Percentiles rank a stretch among this genome's conserved stretches.
Evolutionary conservation across 2,113 vertebrate species (phyloP).

Genomic region (Corythornis cristatus): DNA sequence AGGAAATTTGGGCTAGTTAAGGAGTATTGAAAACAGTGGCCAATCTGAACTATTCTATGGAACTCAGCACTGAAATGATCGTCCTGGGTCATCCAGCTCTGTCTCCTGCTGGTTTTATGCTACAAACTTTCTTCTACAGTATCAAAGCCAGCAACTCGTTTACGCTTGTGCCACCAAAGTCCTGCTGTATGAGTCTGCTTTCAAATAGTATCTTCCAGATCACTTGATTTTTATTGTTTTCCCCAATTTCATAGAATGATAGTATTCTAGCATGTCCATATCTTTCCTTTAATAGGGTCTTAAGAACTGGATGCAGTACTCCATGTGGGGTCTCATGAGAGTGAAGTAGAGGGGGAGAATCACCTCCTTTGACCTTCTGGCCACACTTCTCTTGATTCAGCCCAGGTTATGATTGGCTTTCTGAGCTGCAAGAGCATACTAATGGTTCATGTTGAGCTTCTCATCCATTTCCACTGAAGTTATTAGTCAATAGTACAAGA

Average conservation of each 20-base stretch:
- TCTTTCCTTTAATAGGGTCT: no score
- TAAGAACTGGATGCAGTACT: no score
- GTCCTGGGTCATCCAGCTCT: background rate
- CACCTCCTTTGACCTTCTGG: no score
- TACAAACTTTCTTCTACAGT: background rate
- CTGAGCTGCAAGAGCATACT: no score
- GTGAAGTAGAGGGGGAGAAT: no score
- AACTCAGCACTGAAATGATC: background rate
- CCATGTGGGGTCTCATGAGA: no score
- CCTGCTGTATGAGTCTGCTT: background rate
- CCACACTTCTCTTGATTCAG: no score
- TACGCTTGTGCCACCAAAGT: background rate
- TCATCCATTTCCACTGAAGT: background rate
- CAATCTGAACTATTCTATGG: background rate
- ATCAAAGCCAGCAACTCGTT: background rate
- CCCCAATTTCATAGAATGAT: background rate
- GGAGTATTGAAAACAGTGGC: rapidly evolving
- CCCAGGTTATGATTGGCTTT: no score
- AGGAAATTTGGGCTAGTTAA: background rate
- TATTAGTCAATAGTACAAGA: background rate
- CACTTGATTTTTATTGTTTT: background rate
- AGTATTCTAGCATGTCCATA: no score
- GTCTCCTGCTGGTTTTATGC: rapidly evolving
- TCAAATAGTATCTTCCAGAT: background rate
- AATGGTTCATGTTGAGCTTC: no score